Percentiles rank a stretch among this genome's conserved stretches.
phyloP scores from a whole-genome alignment of 1,140 invertebrate genomes.

The Drosophila ogumai region DNA sequence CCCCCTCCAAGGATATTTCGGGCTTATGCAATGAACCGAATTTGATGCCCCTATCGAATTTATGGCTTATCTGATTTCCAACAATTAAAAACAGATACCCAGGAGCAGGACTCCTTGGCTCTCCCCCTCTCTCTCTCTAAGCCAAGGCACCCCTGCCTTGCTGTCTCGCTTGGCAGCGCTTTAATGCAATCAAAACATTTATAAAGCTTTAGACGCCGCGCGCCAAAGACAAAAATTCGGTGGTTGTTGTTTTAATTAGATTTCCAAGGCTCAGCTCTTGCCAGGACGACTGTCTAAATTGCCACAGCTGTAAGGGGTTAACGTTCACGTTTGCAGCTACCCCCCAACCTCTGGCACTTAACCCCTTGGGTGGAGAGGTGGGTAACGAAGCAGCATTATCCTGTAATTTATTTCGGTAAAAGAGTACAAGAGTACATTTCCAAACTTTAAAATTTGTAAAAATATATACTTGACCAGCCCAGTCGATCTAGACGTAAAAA shows the following conservation, averaged over 20 bases:
- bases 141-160: not conserved
- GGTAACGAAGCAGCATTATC: not conserved
- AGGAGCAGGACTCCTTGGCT: not conserved
- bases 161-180: constrained; percentile 76
- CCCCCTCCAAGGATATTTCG: not conserved
- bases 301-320: constrained; percentile 82
- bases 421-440: not conserved
- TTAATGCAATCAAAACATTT: constrained; percentile 83
- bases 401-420: not conserved
- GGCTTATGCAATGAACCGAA: constrained; percentile 38
- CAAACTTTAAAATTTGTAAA: too few relatives aligned
- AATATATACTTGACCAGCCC: too few relatives aligned
- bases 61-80: constrained; percentile 63
- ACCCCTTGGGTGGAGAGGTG: not conserved
- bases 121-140: not conserved
- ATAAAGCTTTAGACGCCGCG: constrained; percentile 72
- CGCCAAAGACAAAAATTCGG: constrained; percentile 77
- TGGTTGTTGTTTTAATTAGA: constrained; percentile 84
- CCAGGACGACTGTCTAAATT: constrained; percentile 77
- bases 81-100: constrained; percentile 59
- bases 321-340: constrained; percentile 23
- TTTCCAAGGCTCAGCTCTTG: constrained; percentile 65
- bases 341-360: constrained; percentile 6
- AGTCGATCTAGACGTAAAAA: not conserved
- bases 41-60: constrained; percentile 62